These are phyloP conservation scores for Xiphophorus couchianus DNA, from an alignment of 2,113 vertebrate species.

Conservation along the genomic window DNA sequence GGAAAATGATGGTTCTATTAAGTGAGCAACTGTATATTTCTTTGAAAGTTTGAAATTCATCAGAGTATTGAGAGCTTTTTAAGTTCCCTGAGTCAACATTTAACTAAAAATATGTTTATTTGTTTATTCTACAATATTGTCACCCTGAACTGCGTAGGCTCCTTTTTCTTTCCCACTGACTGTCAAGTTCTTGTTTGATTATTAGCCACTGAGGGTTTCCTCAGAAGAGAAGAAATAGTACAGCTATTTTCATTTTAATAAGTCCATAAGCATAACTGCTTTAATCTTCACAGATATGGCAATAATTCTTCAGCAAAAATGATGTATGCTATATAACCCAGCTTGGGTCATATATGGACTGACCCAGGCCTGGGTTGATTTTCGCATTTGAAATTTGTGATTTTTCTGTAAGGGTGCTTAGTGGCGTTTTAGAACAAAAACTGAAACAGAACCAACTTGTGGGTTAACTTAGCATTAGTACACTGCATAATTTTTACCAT, in stretches of 20 bases:
- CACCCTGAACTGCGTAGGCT: slow-evolving; percentile 48
- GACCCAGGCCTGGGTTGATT: background rate
- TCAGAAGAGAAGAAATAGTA: slow-evolving; percentile 4
- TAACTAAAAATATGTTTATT: slow-evolving; percentile 69
- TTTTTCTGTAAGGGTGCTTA: too few species aligned
- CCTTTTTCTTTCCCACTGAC: slow-evolving; percentile 57
- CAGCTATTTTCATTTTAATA: slow-evolving; percentile 2
- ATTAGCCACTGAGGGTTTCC: slow-evolving; percentile 65
- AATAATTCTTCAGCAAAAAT: background rate
- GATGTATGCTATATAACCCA: background rate
- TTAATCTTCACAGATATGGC: background rate
- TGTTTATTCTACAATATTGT: slow-evolving; percentile 32
- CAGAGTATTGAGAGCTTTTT: slow-evolving; percentile 55
- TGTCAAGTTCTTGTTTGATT: slow-evolving; percentile 69
- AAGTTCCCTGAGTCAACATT: slow-evolving; percentile 45
- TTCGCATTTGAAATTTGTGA: too few species aligned
- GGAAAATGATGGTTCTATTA: slow-evolving; percentile 3
- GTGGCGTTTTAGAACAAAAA: too few species aligned
- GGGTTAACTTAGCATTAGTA: too few species aligned
- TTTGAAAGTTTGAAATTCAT: slow-evolving; percentile 36
- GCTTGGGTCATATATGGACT: background rate
- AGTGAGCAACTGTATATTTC: slow-evolving; percentile 13
- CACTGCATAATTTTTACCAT: too few species aligned
- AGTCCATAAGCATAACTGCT: background rate
- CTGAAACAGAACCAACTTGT: too few species aligned